A percentile compares a stretch with the other conserved stretches of the same genome.
Evolutionary conservation across 2,888 invertebrate genomes (phyloP).

Genomic region (Petrolisthes manimaculis): DNA sequence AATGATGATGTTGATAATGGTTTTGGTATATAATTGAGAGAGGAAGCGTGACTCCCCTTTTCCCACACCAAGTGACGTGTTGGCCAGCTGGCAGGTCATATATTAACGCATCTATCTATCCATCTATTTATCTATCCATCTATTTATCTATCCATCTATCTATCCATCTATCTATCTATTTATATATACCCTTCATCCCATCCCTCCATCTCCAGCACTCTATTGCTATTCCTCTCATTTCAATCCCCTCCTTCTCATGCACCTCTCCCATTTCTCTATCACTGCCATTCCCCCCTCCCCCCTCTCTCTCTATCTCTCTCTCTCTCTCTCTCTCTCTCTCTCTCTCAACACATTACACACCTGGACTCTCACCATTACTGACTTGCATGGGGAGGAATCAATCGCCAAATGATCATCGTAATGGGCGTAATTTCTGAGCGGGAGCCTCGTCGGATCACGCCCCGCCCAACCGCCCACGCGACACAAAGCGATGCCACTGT

Average conservation of each 20-base stretch:
- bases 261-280: not conserved
- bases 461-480: not conserved
- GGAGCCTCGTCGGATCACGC: not conserved
- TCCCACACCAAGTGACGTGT: too few relatives aligned
- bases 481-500: too few relatives aligned
- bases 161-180: too few relatives aligned
- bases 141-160: too few relatives aligned
- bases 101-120: too few relatives aligned
- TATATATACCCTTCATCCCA: not conserved
- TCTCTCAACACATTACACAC: not conserved
- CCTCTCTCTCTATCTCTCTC: not conserved
- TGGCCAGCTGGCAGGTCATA: too few relatives aligned
- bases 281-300: not conserved
- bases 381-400: not conserved
- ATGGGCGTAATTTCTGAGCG: not conserved
- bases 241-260: not conserved
- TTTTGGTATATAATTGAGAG: too few relatives aligned
- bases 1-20: too few relatives aligned
- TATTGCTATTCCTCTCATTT: too few relatives aligned
- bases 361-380: not conserved
- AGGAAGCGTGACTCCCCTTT: too few relatives aligned
- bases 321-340: not conserved
- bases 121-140: too few relatives aligned
- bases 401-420: not conserved
- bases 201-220: not conserved